Conservation (phyloP, 2,888 invertebrate species). For the Melinaea menophilus region DNA sequence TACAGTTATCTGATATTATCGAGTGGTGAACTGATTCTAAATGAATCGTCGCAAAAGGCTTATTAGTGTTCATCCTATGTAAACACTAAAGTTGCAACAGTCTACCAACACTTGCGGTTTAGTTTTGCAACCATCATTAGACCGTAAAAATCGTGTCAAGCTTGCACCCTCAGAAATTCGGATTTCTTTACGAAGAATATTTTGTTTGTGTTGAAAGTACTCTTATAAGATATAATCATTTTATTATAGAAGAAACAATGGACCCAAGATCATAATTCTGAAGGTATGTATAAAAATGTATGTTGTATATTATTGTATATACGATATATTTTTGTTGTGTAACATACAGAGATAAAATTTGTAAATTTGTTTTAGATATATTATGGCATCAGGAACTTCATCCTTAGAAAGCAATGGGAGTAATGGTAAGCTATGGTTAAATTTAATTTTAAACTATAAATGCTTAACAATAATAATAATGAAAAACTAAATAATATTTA, state of each 20-base stretch:
- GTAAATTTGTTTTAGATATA: constrained; percentile 53
- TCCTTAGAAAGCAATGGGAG: constrained; percentile 88
- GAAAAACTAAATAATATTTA: too few species aligned
- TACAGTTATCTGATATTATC: constrained; percentile 53
- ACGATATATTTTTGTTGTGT: constrained; percentile 10
- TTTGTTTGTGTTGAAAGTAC: constrained; percentile 18
- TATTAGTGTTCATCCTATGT: constrained; percentile 34
- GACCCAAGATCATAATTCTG: constrained; percentile 36
- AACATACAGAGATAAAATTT: constrained; percentile 20
- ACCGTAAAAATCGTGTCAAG: constrained; percentile 75
- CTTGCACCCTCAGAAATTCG: constrained; percentile 50
- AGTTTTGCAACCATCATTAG: constrained; percentile 73
- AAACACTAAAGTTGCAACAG: constrained; percentile 50
- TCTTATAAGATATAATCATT: constrained; percentile 37
- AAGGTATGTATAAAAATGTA: constrained; percentile 30
- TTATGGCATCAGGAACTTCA: constrained; percentile 88
- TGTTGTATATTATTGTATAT: not conserved
- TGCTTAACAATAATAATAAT: not conserved
- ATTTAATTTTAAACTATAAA: not conserved
- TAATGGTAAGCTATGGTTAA: constrained; percentile 72
- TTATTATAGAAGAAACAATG: constrained; percentile 36
- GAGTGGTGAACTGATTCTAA: constrained; percentile 40
- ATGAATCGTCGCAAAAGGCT: constrained; percentile 37
- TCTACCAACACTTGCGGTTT: constrained; percentile 46
- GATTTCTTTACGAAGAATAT: constrained; percentile 35